These are phyloP conservation scores for Heliornis fulica DNA, from an alignment of 2,113 vertebrate genomes.

Conservation along the genomic window DNA sequence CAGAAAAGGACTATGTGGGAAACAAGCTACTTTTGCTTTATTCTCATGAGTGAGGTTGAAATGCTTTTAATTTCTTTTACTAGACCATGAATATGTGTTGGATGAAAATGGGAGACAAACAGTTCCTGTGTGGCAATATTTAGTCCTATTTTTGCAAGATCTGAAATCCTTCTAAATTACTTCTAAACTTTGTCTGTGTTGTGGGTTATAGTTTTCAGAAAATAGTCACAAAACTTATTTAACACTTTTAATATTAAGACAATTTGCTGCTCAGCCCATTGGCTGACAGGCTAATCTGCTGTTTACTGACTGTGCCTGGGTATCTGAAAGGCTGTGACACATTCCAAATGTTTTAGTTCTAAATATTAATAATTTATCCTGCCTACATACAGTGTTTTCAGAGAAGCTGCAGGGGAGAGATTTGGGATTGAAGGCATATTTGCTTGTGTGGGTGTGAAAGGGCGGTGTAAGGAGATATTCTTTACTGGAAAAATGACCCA, in stretches of 20 bases:
- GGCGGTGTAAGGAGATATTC: background rate
- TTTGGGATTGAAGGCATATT: background rate
- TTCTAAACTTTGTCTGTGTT: background rate
- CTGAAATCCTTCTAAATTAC: background rate
- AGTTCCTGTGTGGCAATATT: background rate
- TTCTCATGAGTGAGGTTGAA: background rate
- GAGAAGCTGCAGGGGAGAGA: background rate
- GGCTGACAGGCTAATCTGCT: background rate
- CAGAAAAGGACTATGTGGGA: background rate
- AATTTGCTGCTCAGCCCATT: background rate
- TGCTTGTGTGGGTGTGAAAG: slow-evolving; percentile 8
- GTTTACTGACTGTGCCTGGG: background rate
- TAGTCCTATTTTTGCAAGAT: background rate
- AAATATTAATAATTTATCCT: background rate
- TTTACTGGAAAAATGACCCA: background rate
- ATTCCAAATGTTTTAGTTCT: background rate
- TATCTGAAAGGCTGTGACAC: background rate
- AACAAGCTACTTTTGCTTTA: background rate
- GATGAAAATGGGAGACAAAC: background rate
- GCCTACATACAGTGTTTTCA: background rate
- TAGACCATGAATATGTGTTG: background rate
- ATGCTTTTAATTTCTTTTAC: background rate
- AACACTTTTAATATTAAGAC: background rate
- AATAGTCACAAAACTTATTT: background rate
- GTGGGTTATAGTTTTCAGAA: background rate